phyloP scores from a whole-genome alignment of 2,113 vertebrate species.

The Calypte anna region DNA sequence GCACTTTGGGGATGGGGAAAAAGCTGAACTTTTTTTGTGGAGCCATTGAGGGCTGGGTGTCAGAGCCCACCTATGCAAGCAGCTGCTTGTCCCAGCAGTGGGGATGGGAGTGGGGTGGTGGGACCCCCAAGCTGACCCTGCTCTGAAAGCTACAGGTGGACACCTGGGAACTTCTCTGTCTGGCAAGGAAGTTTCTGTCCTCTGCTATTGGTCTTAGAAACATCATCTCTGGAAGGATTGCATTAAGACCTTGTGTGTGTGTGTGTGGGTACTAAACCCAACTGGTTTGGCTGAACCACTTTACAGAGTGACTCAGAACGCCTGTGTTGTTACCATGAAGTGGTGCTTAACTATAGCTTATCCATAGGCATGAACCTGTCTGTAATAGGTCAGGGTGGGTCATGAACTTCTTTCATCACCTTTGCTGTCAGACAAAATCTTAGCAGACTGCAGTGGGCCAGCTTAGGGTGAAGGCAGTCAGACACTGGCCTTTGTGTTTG shows the following conservation, averaged over 20 bases:
- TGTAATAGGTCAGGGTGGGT: background rate
- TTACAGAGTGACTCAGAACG: background rate
- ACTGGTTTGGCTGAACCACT: background rate
- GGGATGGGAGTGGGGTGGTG: background rate
- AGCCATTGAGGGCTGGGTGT: background rate
- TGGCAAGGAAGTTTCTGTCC: background rate
- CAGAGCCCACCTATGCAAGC: background rate
- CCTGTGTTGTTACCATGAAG: rapidly evolving
- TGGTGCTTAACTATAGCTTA: background rate
- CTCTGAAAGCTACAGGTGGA: background rate
- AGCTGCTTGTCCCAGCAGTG: rapidly evolving
- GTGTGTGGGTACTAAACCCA: background rate
- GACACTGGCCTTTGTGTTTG: background rate
- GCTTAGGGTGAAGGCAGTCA: background rate
- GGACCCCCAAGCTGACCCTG: background rate
- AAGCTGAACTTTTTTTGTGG: background rate
- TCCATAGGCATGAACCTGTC: background rate
- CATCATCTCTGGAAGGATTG: background rate
- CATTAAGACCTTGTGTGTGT: background rate
- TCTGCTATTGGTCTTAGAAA: background rate
- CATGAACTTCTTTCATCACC: background rate
- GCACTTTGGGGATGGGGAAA: background rate
- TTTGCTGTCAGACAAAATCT: background rate
- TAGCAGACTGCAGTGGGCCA: background rate
- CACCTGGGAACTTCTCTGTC: background rate